Evolutionary conservation across 2,888 invertebrate genomes (phyloP), one percentile per base, ranked within the genome.

Genomic region (Agrotis segetum): DNA sequence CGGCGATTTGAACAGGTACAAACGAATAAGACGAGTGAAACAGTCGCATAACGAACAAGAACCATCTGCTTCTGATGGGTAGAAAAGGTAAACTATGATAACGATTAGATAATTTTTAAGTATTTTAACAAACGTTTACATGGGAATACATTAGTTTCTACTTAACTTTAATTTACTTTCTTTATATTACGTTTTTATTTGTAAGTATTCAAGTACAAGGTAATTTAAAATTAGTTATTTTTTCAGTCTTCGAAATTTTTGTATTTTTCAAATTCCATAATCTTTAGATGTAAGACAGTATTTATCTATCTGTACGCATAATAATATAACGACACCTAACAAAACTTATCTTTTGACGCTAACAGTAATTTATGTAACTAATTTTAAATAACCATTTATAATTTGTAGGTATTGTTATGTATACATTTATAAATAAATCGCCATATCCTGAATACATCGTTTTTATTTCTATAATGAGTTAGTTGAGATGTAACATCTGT

Each of bases 21-120:
- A 95, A 88, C 91, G 95, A 90, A 92, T 96, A 88, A 90, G 94
- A 72, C 90, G 91, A 49, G 88, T 94, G 29, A 93, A 93, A 81
- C 89, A 90, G 74, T 82, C 88, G 13, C 84, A 80, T 24, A 65
- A 79, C 52, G 75, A 83, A 58, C 82, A 85, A 64, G 82, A 83
- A 34, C 59, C 73, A 40, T 62, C 77, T 67, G 69, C 79, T 53
- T 76, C 83, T 65, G 76, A 82, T 61, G 73, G 50, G 62, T 77
- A 69, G 64, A 59, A 68, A 71, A 70, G 70, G 70, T 65, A 67
- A 63, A 70, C 24, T 58, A 63, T 64, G 34, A 67, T 56, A 73
- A 58, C 46, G 63, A 67, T 68, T 67, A 70, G 24, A 63, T 86
- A 79, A 80, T 80, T 82, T 82, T 69, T 83, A 86, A 85, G 83